phyloP scores from a whole-genome alignment of 2,113 vertebrate genomes.

The Vireo altiloquus region DNA sequence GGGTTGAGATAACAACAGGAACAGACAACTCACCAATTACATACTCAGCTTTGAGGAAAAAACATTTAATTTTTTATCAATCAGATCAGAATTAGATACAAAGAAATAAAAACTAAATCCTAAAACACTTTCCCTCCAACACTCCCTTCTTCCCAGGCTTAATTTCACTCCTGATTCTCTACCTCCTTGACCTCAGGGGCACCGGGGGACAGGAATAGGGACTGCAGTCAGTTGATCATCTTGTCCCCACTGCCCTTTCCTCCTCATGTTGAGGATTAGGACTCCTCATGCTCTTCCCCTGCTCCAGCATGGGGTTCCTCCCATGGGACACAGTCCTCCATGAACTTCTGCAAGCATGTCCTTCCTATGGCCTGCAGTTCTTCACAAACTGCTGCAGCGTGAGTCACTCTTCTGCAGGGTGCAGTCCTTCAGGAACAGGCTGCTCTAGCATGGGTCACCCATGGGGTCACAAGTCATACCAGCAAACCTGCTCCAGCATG shows the following conservation, averaged over 20 bases:
- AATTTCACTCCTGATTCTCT: neutral
- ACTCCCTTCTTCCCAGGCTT: neutral
- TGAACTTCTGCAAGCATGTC: neutral
- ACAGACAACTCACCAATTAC: neutral
- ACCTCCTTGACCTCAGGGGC: too few species aligned
- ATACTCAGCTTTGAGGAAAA: too few species aligned
- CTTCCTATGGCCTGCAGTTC: neutral
- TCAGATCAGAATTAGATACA: neutral
- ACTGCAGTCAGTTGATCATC: neutral
- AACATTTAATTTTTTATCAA: neutral
- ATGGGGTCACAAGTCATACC: neutral
- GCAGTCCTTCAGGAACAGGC: neutral
- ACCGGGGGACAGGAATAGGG: neutral
- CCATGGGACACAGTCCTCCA: neutral
- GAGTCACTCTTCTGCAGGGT: neutral
- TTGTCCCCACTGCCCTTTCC: neutral
- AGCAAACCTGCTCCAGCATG: neutral
- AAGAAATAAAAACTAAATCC: neutral
- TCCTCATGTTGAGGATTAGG: neutral
- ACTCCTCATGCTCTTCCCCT: neutral
- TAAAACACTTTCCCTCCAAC: neutral
- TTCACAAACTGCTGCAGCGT: neutral
- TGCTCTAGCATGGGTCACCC: neutral
- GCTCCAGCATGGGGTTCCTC: neutral
- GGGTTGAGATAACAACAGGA: neutral